phyloP scores from a whole-genome alignment of 2,888 invertebrate genomes.

The Poecilus cupreus region DNA sequence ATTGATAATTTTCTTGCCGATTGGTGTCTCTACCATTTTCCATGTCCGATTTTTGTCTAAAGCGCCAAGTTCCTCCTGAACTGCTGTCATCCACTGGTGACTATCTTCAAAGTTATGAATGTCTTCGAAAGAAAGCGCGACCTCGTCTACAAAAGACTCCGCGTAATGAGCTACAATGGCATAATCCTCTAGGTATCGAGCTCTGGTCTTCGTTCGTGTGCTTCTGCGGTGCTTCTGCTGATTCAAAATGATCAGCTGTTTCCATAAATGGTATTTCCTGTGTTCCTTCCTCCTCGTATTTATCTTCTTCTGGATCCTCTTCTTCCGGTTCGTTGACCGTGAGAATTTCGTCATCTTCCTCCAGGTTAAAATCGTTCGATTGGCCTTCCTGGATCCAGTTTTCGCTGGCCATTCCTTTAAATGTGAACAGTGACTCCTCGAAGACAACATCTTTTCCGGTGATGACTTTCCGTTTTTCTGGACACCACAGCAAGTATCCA shows the following conservation, averaged over 20 bases:
- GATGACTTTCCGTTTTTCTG: constrained; percentile 64
- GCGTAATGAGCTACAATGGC: constrained; percentile 35
- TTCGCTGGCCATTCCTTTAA: constrained; percentile 28
- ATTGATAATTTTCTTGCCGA: constrained; percentile 60
- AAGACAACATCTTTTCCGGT: constrained; percentile 56
- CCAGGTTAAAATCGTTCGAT: constrained; percentile 2
- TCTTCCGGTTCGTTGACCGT: background rate
- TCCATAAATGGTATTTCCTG: no score
- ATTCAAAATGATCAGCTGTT: background rate
- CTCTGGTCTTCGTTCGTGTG: constrained; percentile 2
- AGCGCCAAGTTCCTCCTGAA: constrained; percentile 63
- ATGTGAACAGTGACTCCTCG: constrained; percentile 60
- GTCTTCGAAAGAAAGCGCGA: constrained; percentile 54
- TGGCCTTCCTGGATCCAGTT: constrained; percentile 16
- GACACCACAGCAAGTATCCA: constrained; percentile 67
- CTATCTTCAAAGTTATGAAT: constrained; percentile 30
- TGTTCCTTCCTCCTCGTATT: constrained; percentile 13
- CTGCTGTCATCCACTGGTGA: constrained; percentile 60
- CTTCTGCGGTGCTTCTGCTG: constrained; percentile 36
- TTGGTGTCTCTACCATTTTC: constrained; percentile 59
- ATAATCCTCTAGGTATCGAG: constrained; percentile 52
- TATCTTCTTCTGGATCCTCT: background rate
- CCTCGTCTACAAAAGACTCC: constrained; percentile 58
- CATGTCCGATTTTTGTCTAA: constrained; percentile 62
- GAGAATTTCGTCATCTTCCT: background rate